Conservation (phyloP, 2,888 invertebrate species). For the Encarsia formosa region DNA sequence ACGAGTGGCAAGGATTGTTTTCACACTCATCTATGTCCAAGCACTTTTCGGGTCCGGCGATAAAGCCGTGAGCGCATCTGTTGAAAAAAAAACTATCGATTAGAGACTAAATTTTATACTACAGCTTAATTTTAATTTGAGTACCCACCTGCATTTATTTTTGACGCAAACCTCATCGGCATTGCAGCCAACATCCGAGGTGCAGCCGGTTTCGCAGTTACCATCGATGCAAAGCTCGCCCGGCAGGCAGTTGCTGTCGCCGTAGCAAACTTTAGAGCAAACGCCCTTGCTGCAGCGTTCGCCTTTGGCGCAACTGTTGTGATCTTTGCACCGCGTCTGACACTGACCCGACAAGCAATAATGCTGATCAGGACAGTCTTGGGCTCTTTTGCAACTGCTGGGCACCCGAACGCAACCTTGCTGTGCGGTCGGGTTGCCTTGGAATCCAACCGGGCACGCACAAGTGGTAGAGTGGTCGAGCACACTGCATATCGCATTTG, state of each 20-base stretch:
- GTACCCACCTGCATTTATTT: constrained; percentile 61
- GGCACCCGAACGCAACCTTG: constrained; percentile 85
- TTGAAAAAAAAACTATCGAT: neutral
- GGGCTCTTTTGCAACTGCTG: constrained; percentile 62
- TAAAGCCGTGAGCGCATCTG: constrained; percentile 72
- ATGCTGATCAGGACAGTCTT: constrained; percentile 73
- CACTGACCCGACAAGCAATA: constrained; percentile 76
- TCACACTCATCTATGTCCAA: constrained; percentile 80
- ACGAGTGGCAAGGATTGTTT: constrained; percentile 72
- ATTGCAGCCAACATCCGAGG: constrained; percentile 74
- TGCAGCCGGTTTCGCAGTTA: constrained; percentile 78
- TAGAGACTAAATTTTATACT: neutral
- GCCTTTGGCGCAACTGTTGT: constrained; percentile 73
- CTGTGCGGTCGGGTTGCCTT: constrained; percentile 81
- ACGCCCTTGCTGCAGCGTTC: constrained; percentile 76
- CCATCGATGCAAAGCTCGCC: constrained; percentile 85
- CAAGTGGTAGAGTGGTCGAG: constrained; percentile 73
- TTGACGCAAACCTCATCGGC: constrained; percentile 72
- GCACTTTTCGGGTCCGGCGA: constrained; percentile 65
- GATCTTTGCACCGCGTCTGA: constrained; percentile 72
- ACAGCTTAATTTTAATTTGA: neutral
- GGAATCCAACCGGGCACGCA: constrained; percentile 78
- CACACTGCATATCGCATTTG: constrained; percentile 77
- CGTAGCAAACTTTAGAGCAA: constrained; percentile 82
- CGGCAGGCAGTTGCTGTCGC: constrained; percentile 83